Base-by-base conservation (phyloP, 2,888 invertebrate species). In the Metellina segmentata region DNA sequence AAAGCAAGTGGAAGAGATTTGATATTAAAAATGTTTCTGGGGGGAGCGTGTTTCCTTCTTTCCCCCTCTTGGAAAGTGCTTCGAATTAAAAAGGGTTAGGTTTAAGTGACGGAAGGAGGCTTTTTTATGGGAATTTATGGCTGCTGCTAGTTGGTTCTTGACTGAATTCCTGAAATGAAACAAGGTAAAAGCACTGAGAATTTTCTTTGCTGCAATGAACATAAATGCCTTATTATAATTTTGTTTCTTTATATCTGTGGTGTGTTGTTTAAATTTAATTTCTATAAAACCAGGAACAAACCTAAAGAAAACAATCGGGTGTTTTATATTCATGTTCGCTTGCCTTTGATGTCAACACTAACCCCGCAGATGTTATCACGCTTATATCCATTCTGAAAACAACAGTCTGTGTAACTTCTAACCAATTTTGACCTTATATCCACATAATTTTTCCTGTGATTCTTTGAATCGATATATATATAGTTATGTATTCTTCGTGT, bases 21-120 rank as follows among this genome's bases (percentile, higher is more conserved):
- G 77, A 85, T 85, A 85, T 85, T 85, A 78, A 77, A 85, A 82
- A 82, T 82, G 82, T 20, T 69, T 82, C 71, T 49, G 51, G 70
- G 70, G 61, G 16, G 61, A 8, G 16, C 13, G 61, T 11, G 61
- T 16, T 61, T 13, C 13, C 61, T 61, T 13, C 6, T 13, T 61
- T 6, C 61, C 13, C 61, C 13, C 6, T 61, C 61, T 5, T 6
- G 61, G 61, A 13, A 61, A 61, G 9, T 0, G 11, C 61, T 61
- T 13, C 11, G 34, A 34, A 79, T 79, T 79, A 61, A 61, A 79
- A 61, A 34, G 79, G 61, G 16, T 53, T 8, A 16, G 20, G 11
- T 79, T 79, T 61, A 79, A 61, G 34, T 53, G 53, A 79, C 34
- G 11, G 6, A 20, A 34, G 72, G 72, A 20, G 34, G 48, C 0